Conservation (phyloP, 2,113 vertebrate genomes). For the Empidonax traillii region DNA sequence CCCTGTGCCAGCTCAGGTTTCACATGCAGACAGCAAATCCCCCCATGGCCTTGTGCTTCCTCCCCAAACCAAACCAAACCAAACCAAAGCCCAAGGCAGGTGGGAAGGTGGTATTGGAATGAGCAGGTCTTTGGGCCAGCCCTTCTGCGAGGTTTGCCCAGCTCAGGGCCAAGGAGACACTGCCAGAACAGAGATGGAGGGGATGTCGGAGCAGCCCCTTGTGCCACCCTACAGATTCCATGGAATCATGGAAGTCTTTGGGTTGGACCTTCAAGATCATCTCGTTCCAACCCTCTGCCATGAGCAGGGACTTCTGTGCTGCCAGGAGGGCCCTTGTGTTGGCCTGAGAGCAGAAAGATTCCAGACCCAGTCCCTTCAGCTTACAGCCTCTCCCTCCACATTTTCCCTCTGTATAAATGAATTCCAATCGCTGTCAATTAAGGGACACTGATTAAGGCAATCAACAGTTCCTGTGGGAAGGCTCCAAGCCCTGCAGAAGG, state of each 20-base stretch:
- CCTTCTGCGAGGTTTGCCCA: background rate
- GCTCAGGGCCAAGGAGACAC: background rate
- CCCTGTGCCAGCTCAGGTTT: background rate
- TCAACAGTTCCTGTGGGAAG: background rate
- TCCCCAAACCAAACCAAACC: background rate
- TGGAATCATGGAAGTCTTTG: background rate
- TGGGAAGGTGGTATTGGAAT: background rate
- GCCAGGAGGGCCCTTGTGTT: background rate
- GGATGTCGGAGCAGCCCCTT: background rate
- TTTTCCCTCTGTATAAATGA: background rate
- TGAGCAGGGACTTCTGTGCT: background rate
- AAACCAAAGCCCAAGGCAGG: background rate
- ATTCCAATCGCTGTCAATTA: background rate
- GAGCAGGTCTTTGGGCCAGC: background rate
- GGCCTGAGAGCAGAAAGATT: background rate
- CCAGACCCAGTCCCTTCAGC: background rate
- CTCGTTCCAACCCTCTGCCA: background rate
- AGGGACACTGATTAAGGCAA: background rate
- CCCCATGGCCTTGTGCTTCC: background rate
- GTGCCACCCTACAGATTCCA: background rate
- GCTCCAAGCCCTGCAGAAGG: background rate
- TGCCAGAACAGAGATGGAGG: background rate
- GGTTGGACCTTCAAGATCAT: background rate
- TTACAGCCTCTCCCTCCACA: background rate
- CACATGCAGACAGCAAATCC: background rate